These are phyloP conservation scores for Triplophysa bombifrons DNA, from an alignment of 2,797 vertebrate genomes.

Conservation along the genomic window DNA sequence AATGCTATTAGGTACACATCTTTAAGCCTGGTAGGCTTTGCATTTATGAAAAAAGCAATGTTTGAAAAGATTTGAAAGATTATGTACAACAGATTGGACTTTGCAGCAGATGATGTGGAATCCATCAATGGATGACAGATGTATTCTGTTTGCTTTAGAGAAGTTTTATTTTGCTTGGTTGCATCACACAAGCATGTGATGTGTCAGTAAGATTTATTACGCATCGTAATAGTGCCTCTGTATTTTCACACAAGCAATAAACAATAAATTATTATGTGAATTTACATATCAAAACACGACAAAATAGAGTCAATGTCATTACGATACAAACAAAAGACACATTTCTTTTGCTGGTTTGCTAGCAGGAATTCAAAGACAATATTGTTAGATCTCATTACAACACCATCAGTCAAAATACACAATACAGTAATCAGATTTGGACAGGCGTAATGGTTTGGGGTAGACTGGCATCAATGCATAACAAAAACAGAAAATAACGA, in stretches of 20 bases:
- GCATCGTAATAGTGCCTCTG: not conserved
- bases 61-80: not conserved
- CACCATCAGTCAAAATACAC: not conserved
- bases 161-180: conserved; percentile 6
- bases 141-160: not conserved
- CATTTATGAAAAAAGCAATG: not conserved
- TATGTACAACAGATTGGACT: conserved; percentile 7
- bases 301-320: not conserved
- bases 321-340: not conserved
- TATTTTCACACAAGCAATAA: not conserved
- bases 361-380: not conserved
- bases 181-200: not conserved
- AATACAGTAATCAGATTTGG: not conserved
- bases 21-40: not conserved
- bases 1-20: not conserved
- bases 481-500: not conserved
- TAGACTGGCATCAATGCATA: conserved; percentile 1
- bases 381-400: not conserved
- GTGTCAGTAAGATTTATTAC: not conserved
- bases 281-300: not conserved
- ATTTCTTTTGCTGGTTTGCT: not conserved
- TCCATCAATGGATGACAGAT: conserved; percentile 9
- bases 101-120: conserved; percentile 1
- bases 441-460: not conserved
- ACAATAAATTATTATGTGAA: not conserved